Evolutionary conservation across 2,888 invertebrate species (phyloP).

Genomic region (Microplitis manilae): DNA sequence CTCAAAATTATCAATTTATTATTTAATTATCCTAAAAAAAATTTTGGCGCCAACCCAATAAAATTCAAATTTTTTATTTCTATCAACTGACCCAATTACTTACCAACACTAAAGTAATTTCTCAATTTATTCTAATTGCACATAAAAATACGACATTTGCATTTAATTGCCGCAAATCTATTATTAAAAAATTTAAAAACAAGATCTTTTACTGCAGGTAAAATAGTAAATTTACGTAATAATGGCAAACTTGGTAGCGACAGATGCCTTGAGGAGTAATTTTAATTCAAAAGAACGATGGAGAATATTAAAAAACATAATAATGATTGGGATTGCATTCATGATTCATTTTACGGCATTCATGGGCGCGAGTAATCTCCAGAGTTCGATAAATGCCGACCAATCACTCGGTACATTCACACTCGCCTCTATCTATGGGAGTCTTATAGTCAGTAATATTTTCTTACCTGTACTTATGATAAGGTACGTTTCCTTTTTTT

Average conservation of each 20-base stretch:
- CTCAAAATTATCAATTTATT: too few species aligned
- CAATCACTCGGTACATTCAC: slow-evolving; percentile 88
- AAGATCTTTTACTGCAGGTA: background rate
- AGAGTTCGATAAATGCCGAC: slow-evolving; percentile 88
- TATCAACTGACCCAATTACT: too few species aligned
- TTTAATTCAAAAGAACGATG: slow-evolving; percentile 77
- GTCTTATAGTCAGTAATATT: slow-evolving; percentile 90
- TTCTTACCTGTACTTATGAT: slow-evolving; percentile 89
- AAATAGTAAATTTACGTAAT: slow-evolving; percentile 38
- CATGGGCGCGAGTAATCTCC: slow-evolving; percentile 86
- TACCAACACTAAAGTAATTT: too few species aligned
- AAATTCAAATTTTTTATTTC: too few species aligned
- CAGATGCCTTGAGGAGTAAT: slow-evolving; percentile 41
- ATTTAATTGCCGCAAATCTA: background rate
- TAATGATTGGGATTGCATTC: slow-evolving; percentile 89
- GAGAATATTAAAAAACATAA: slow-evolving; percentile 87
- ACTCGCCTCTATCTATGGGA: slow-evolving; percentile 88
- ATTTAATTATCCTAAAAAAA: too few species aligned
- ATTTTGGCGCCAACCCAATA: too few species aligned
- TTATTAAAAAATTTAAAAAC: background rate
- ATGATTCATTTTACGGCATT: slow-evolving; percentile 95
- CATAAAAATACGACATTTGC: background rate
- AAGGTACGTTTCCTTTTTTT: slow-evolving; percentile 75
- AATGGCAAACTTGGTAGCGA: slow-evolving; percentile 53
- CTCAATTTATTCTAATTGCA: too few species aligned